A percentile compares a stretch with the other conserved stretches of the same genome.
These are phyloP conservation scores for Felis chaus DNA, from an alignment of 2,113 vertebrate species.

Conservation along the genomic window DNA sequence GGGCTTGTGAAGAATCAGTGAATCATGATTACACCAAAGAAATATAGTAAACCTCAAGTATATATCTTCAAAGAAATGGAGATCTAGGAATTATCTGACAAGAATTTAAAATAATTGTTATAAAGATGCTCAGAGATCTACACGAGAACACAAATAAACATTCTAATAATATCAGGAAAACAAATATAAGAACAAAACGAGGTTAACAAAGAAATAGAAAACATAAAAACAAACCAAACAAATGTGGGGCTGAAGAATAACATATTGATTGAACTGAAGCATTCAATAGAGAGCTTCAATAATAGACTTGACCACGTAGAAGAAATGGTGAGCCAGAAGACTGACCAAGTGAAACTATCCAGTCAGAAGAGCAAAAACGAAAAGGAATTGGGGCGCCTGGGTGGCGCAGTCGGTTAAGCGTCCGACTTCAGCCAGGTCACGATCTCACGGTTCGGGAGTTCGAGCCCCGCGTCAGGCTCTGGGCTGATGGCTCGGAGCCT, in stretches of 20 bases:
- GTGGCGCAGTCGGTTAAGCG: too few relatives aligned
- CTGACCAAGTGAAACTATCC: neutral
- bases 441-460: too few relatives aligned
- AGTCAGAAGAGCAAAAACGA: neutral
- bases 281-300: neutral
- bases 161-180: neutral
- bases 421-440: too few relatives aligned
- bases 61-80: neutral
- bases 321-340: neutral
- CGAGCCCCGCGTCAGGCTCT: too few relatives aligned
- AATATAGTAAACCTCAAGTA: neutral
- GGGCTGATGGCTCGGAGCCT: too few relatives aligned
- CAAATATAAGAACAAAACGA: neutral
- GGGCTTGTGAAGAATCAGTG: neutral
- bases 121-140: neutral
- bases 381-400: too few relatives aligned
- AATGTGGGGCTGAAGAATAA: neutral
- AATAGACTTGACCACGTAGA: neutral
- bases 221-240: neutral
- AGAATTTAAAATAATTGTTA: neutral
- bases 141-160: neutral
- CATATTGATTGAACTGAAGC: neutral
- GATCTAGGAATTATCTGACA: neutral
- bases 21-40: neutral
- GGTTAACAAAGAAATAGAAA: neutral